Conservation (phyloP, 1,140 invertebrate species). For the Belonocnema kinseyi region DNA sequence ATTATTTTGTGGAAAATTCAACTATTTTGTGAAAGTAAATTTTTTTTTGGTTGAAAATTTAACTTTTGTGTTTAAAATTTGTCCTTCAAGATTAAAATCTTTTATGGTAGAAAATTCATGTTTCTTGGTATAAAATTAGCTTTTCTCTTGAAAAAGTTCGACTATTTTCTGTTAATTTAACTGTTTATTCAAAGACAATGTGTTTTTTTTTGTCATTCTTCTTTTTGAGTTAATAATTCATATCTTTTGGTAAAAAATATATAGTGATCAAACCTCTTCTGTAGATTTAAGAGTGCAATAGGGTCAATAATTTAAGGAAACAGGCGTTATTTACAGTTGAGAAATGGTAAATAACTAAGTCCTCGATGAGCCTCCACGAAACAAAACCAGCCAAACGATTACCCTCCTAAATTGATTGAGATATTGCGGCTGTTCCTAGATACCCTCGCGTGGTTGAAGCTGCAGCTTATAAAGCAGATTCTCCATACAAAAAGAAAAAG, state of each 20-base stretch:
- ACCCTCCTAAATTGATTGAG: slow-evolving; percentile 57
- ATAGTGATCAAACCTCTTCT: not conserved
- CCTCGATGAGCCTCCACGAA: slow-evolving; percentile 42
- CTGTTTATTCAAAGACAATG: no score
- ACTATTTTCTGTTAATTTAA: no score
- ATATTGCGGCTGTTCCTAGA: slow-evolving; percentile 56
- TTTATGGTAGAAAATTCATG: no score
- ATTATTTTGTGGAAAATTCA: no score
- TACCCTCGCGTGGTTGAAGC: slow-evolving; percentile 9
- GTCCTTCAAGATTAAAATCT: no score
- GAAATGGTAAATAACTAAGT: slow-evolving; percentile 40
- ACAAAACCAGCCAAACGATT: slow-evolving; percentile 48
- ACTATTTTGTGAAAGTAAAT: no score
- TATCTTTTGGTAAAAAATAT: not conserved
- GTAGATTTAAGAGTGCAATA: not conserved
- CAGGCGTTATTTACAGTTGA: not conserved
- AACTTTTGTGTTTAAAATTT: no score
- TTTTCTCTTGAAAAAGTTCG: no score
- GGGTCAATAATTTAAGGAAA: not conserved
- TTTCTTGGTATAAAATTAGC: no score
- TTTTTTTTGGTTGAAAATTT: no score
- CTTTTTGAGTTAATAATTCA: not conserved
- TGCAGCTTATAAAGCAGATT: slow-evolving; percentile 57
- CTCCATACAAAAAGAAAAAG: slow-evolving; percentile 46
- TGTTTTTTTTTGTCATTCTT: not conserved